Evolutionary conservation across 2,888 invertebrate genomes (phyloP).

Genomic region (Andrena chrysosceles): DNA sequence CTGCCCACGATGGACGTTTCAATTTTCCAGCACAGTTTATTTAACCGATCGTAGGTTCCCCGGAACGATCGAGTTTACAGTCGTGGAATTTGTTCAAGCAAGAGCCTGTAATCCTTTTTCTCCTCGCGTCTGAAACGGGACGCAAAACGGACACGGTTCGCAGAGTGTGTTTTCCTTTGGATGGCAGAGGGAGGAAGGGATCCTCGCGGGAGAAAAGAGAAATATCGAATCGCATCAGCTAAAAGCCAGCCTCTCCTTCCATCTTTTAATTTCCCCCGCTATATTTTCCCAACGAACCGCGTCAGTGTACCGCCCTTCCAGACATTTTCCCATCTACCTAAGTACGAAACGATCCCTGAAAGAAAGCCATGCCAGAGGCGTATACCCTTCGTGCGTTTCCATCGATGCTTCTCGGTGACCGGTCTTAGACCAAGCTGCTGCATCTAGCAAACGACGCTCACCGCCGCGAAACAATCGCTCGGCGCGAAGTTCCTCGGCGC

Average conservation of each 20-base stretch:
- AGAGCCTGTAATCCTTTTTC: conserved; percentile 8
- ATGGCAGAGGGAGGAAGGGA: background rate
- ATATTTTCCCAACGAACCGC: conserved; percentile 57
- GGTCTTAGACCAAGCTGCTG: background rate
- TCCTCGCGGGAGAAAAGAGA: conserved; percentile 27
- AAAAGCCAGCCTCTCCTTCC: conserved; percentile 42
- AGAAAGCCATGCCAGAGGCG: conserved; percentile 14
- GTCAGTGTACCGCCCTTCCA: conserved; percentile 51
- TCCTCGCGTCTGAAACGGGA: background rate
- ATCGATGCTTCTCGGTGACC: background rate
- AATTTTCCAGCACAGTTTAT: conserved; percentile 57
- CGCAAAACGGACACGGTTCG: conserved; percentile 4
- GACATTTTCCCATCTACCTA: conserved; percentile 62
- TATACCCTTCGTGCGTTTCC: conserved; percentile 5
- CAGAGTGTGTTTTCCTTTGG: background rate
- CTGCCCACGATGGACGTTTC: conserved; percentile 47
- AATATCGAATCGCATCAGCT: conserved; percentile 60
- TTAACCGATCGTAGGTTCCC: conserved; percentile 36
- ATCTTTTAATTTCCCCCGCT: conserved; percentile 64
- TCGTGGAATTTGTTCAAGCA: conserved; percentile 40
- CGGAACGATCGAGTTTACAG: conserved; percentile 21
- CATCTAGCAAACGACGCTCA: background rate
- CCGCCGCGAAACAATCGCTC: background rate
- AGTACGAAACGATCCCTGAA: conserved; percentile 62
- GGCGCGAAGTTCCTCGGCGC: conserved; percentile 9